These are phyloP conservation scores for Lemur catta DNA, from an alignment of 2,797 vertebrate genomes.

Conservation along the genomic window DNA sequence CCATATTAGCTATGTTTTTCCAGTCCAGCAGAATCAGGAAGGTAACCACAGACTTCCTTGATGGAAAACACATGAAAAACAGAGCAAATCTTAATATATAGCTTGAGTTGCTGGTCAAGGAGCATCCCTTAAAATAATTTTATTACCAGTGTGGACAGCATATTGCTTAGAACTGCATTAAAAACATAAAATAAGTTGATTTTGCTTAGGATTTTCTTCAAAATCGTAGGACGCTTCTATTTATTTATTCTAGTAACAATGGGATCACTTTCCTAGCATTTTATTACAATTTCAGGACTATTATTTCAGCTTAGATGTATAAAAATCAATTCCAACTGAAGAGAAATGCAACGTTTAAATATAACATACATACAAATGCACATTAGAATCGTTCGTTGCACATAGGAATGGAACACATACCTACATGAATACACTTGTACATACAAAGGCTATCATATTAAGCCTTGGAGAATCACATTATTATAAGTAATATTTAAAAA, in stretches of 20 bases:
- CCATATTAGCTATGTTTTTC: slow-evolving; percentile 99
- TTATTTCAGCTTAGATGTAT: slow-evolving; percentile 18
- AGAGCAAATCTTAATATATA: slow-evolving; percentile 87
- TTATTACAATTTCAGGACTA: slow-evolving; percentile 42
- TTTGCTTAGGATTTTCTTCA: slow-evolving; percentile 59
- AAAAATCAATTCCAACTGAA: slow-evolving; percentile 29
- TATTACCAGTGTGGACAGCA: slow-evolving; percentile 78
- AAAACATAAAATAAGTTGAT: slow-evolving; percentile 71
- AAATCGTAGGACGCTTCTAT: slow-evolving; percentile 68
- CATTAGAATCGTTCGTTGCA: neutral
- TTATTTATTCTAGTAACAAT: slow-evolving; percentile 58
- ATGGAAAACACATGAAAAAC: slow-evolving; percentile 99
- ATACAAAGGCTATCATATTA: slow-evolving; percentile 25
- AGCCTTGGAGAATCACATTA: slow-evolving; percentile 68
- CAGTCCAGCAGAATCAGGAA: slow-evolving; percentile 98
- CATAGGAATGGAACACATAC: neutral
- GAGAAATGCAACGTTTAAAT: slow-evolving; percentile 35
- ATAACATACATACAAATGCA: neutral
- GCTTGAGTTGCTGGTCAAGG: slow-evolving; percentile 86
- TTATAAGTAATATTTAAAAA: slow-evolving; percentile 80
- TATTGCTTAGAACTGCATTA: slow-evolving; percentile 75
- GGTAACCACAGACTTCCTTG: slow-evolving; percentile 98
- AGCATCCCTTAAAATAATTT: slow-evolving; percentile 92
- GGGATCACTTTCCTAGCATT: slow-evolving; percentile 64
- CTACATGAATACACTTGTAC: neutral